Base-by-base conservation (phyloP, 2,113 vertebrate species). In the Camarhynchus parvulus region DNA sequence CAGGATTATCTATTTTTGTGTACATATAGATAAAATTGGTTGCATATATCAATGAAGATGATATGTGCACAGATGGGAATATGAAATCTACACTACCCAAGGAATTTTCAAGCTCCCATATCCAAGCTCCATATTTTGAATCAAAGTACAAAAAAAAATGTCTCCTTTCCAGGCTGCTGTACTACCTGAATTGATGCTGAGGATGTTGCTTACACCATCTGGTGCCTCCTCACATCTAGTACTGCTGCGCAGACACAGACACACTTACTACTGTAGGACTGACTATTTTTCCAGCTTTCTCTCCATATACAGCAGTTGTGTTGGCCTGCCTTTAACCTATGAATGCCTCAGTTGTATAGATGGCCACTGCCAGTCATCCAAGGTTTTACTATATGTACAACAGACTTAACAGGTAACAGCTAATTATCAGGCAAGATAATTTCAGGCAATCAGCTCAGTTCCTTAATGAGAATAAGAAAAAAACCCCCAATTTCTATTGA, bases 341-440 rank as follows among this genome's bases (percentile, higher is more conserved):
- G 41, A 82, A 62, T 21, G 53, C 17, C 4, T 7, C 18, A 83
- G 44, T 3, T 53, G 15, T 31, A 80, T 2, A 72, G 24, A 27
- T 46, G 58, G 17, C 22, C 12, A 1, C 15, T 61, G 28, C 22
- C 61, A 33, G 37, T 68, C 84, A 74, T 15, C 62, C 63, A 67
- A 63, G 30, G 41, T 85, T 75, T 81, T 66, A 31, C 15, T 35
- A 5, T 31, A 55, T n/a, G 28, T 73, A 47, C 59, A 88, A 89
- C 64, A 90, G 90, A 73, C 13, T 31, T 93, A 76, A 90, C 22
- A 90, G 70, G 75, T 46, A 96, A 63, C 28, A 90, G 33, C 30
- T 83, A 77, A 84, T 94, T 94, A 78, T 75, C 75, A 64, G 41
- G 61, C 50, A 89, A 91, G 70, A 79, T 44, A 82, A 83, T 79